phyloP scores from a whole-genome alignment of 2,113 vertebrate species.

The Podarcis raffonei region DNA sequence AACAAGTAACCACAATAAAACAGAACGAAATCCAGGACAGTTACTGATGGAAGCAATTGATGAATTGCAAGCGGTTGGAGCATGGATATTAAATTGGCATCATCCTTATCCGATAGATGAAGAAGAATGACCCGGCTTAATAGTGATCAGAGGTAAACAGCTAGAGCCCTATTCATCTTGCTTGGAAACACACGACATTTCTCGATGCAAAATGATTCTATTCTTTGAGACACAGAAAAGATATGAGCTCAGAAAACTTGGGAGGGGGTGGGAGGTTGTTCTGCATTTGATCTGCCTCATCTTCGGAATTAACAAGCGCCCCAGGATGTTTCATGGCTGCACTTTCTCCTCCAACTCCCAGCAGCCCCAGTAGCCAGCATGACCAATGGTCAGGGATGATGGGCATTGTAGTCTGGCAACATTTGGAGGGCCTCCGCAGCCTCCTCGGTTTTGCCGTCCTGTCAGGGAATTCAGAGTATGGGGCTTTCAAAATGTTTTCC shows the following conservation, averaged over 20 bases:
- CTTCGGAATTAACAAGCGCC: background rate
- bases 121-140: conserved; percentile 6
- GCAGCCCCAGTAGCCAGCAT: background rate
- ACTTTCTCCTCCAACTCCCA: background rate
- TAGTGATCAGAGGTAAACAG: background rate
- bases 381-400: background rate
- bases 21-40: background rate
- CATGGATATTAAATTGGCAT: conserved; percentile 2
- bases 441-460: no score
- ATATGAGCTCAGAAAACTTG: background rate
- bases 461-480: no score
- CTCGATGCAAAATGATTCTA: background rate
- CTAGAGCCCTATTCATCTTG: conserved; percentile 31
- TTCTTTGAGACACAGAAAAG: background rate
- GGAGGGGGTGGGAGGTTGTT: background rate
- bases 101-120: conserved; percentile 1
- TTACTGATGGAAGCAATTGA: conserved; percentile 4
- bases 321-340: background rate
- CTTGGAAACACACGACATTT: background rate
- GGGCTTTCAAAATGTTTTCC: no score
- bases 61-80: background rate
- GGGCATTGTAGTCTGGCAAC: no score
- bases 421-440: no score
- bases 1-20: background rate
- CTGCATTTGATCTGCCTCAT: no score